Percentiles rank a stretch among this genome's conserved stretches.
Evolutionary conservation across 2,797 vertebrate species (phyloP).

Genomic region (Phataginus tetradactyla): DNA sequence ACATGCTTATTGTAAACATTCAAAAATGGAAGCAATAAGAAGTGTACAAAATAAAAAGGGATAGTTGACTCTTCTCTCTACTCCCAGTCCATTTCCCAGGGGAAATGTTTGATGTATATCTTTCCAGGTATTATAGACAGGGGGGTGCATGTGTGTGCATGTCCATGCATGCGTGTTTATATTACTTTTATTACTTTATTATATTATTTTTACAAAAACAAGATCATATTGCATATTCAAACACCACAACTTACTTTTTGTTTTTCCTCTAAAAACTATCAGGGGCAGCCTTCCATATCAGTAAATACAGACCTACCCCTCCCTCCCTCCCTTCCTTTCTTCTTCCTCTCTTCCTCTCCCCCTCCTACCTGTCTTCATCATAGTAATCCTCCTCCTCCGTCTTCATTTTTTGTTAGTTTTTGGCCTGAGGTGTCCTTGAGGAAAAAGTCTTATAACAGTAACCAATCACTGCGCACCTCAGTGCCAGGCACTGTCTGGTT

Average conservation of each 20-base stretch:
- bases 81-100: neutral
- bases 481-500: neutral
- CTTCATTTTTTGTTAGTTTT: neutral
- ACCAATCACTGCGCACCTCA: neutral
- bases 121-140: neutral
- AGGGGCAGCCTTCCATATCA: neutral
- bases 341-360: neutral
- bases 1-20: neutral
- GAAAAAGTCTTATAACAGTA: neutral
- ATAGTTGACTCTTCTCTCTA: neutral
- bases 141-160: neutral
- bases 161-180: neutral
- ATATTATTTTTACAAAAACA: slow-evolving; percentile 1
- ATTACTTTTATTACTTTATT: slow-evolving; percentile 33
- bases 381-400: neutral
- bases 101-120: neutral
- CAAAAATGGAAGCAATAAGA: neutral
- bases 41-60: neutral
- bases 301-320: neutral
- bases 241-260: neutral
- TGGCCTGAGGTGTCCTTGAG: neutral
- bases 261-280: slow-evolving; percentile 9
- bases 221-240: neutral
- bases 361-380: neutral
- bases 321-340: neutral